phyloP scores from a whole-genome alignment of 2,113 vertebrate species.

The Gymnorhina tibicen region DNA sequence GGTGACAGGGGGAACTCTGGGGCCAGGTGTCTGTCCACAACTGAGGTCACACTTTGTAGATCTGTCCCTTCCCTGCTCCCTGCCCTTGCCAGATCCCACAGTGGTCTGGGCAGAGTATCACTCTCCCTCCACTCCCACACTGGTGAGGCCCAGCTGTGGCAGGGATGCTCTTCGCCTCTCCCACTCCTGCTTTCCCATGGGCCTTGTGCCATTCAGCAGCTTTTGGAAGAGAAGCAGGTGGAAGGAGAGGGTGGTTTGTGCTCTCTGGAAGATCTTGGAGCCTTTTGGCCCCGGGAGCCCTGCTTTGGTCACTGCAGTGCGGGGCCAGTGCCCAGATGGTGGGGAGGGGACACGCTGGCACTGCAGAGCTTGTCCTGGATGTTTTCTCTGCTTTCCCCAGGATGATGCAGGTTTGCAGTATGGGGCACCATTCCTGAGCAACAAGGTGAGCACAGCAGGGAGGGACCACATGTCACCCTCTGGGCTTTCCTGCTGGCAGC shows the following conservation, averaged over 20 bases:
- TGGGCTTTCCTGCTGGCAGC: background rate
- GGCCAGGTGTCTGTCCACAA: background rate
- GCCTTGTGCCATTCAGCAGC: background rate
- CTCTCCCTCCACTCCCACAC: background rate
- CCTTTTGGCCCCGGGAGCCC: background rate
- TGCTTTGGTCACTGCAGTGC: accelerated
- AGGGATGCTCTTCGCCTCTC: background rate
- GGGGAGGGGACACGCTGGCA: background rate
- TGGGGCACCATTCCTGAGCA: slow-evolving; percentile 63
- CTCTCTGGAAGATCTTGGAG: background rate
- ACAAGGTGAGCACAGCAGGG: slow-evolving; percentile 67
- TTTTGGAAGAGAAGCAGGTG: background rate
- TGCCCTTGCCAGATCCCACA: background rate
- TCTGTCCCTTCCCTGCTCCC: background rate
- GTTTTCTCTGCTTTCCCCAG: slow-evolving; percentile 60
- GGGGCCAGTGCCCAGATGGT: background rate
- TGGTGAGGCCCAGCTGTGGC: background rate
- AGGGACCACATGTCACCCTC: background rate
- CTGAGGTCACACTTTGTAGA: background rate
- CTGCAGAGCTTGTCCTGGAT: background rate
- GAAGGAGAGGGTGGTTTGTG: background rate
- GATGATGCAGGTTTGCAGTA: slow-evolving; percentile 46
- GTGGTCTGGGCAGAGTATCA: background rate
- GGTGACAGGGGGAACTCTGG: accelerated
- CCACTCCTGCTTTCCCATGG: background rate